Conservation (phyloP, 1,140 invertebrate species). For the Phenacoccus solenopsis region DNA sequence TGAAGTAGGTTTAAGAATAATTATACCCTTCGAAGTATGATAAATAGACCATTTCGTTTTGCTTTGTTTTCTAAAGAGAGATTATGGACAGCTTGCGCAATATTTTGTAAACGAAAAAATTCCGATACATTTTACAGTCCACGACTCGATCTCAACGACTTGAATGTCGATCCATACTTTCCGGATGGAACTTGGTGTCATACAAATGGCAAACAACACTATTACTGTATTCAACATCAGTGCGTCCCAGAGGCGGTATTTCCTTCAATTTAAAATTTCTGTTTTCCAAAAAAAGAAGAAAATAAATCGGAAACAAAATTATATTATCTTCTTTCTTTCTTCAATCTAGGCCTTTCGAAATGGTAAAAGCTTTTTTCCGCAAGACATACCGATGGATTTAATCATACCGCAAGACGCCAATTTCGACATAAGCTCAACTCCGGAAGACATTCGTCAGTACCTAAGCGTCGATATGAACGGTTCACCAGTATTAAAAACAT, state of each 20-base stretch:
- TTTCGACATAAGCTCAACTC: slow-evolving; percentile 32
- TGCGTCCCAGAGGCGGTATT: slow-evolving; percentile 51
- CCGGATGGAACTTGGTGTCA: slow-evolving; percentile 73
- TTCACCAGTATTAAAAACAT: slow-evolving; percentile 41
- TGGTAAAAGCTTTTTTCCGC: slow-evolving; percentile 9
- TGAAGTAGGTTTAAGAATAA: no score
- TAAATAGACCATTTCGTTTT: no score
- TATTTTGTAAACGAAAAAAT: slow-evolving; percentile 53
- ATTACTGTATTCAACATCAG: slow-evolving; percentile 58
- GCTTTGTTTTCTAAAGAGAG: slow-evolving; percentile 40
- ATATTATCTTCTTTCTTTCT: no score
- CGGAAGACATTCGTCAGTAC: slow-evolving; percentile 42
- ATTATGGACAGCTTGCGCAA: slow-evolving; percentile 60
- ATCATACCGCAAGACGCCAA: slow-evolving; percentile 45
- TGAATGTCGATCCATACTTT: slow-evolving; percentile 50
- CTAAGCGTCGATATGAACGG: slow-evolving; percentile 44
- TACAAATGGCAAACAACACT: slow-evolving; percentile 43
- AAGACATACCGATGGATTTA: slow-evolving; percentile 35
- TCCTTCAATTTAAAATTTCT: no score
- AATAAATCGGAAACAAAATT: no score
- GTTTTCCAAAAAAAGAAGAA: no score
- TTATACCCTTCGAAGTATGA: no score
- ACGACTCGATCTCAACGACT: slow-evolving; percentile 43
- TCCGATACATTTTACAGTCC: slow-evolving; percentile 57
- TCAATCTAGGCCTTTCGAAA: slow-evolving; percentile 21